Conservation (phyloP, 2,113 vertebrate species). For the Diadophis punctatus region DNA sequence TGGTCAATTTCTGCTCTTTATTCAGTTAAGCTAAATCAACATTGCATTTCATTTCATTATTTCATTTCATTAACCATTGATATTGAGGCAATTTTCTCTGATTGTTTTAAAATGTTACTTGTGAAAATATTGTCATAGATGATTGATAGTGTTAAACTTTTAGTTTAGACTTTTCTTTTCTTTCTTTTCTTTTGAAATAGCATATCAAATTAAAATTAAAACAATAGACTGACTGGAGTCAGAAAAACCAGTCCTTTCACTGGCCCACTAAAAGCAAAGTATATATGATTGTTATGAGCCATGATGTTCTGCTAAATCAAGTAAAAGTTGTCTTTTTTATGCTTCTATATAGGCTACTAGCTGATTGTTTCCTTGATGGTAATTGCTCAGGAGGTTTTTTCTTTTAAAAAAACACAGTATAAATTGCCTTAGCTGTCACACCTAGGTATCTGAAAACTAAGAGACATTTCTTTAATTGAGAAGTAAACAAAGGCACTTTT, state of each 20-base stretch:
- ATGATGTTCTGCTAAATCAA: background rate
- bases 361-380: background rate
- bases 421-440: background rate
- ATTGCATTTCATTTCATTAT: background rate
- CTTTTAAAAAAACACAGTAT: background rate
- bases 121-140: background rate
- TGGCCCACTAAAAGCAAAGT: background rate
- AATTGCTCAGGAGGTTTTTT: background rate
- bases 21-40: background rate
- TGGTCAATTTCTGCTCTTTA: background rate
- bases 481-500: background rate
- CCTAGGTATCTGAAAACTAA: background rate
- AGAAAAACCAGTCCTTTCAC: background rate
- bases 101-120: constrained; percentile 11
- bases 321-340: background rate
- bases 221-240: background rate
- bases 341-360: background rate
- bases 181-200: background rate
- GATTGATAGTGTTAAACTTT: constrained; percentile 5
- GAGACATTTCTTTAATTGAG: background rate
- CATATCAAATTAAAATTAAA: background rate
- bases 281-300: background rate
- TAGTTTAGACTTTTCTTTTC: background rate
- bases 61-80: constrained; percentile 5
- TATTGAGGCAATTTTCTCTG: background rate